These are phyloP conservation scores for Protosalanx chinensis DNA, from an alignment of 2,797 vertebrate species.

Conservation along the genomic window DNA sequence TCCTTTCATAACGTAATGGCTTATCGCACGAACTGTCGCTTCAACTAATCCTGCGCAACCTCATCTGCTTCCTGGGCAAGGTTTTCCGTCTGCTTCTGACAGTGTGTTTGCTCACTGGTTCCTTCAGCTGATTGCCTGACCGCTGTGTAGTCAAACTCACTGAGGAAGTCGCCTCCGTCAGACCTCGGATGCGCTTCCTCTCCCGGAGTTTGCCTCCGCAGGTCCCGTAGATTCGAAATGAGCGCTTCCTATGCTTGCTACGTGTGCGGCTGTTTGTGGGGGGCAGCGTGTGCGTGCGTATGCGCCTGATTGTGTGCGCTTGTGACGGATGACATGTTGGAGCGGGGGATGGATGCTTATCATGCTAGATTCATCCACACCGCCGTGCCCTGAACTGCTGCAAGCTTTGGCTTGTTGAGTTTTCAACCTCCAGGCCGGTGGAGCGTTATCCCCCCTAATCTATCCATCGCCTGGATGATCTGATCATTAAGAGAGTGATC, in stretches of 20 bases:
- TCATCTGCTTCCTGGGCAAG: conserved; percentile 23
- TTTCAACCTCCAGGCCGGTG: conserved; percentile 18
- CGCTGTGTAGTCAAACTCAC: conserved; percentile 21
- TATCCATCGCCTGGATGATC: conserved; percentile 29
- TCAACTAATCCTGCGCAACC: conserved; percentile 24
- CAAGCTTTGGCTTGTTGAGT: conserved; percentile 1
- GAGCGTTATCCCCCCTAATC: conserved; percentile 37
- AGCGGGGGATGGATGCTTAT: conserved; percentile 8
- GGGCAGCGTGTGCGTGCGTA: too few species aligned
- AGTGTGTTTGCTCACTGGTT: conserved; percentile 30
- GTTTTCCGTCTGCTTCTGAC: conserved; percentile 11
- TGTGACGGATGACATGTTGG: not conserved
- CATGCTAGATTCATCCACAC: conserved; percentile 5
- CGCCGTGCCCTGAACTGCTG: not conserved
- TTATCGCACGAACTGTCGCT: conserved; percentile 6
- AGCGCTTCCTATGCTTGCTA: conserved; percentile 38
- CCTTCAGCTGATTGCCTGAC: conserved; percentile 9
- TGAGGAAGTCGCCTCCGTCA: conserved; percentile 46
- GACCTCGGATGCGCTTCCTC: conserved; percentile 54
- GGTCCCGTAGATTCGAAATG: conserved; percentile 58
- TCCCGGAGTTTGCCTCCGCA: conserved; percentile 39
- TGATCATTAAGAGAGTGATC: conserved; percentile 27
- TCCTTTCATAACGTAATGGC: conserved; percentile 8
- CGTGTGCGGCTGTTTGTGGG: conserved; percentile 16
- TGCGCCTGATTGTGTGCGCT: too few species aligned